phyloP scores from a whole-genome alignment of 2,888 invertebrate species.

The Acanthosepion lycidas region DNA sequence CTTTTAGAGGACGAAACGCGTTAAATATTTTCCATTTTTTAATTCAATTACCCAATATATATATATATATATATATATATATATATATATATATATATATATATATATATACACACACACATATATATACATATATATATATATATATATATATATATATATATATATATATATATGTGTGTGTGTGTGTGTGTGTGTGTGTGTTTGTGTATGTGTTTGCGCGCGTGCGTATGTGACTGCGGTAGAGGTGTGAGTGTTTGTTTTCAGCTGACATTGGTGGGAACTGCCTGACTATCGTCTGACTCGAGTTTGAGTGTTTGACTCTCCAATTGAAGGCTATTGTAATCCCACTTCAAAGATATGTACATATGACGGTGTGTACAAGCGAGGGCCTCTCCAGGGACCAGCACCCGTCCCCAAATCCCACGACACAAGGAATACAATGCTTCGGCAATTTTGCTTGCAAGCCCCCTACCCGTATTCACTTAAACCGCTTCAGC shows the following conservation, averaged over 20 bases:
- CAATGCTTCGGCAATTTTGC: background rate
- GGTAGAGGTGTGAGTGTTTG: background rate
- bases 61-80: background rate
- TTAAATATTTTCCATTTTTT: too few species aligned
- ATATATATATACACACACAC: background rate
- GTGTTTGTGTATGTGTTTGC: too few species aligned
- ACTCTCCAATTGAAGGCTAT: slow-evolving; percentile 18
- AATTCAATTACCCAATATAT: background rate
- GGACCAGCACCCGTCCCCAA: background rate
- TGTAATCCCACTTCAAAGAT: slow-evolving; percentile 33
- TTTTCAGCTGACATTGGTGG: background rate
- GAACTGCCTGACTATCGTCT: background rate
- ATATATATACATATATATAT: background rate
- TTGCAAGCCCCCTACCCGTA: background rate
- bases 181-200: too few species aligned
- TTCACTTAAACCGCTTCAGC: background rate
- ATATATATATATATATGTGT: background rate
- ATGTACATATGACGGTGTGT: background rate
- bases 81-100: background rate
- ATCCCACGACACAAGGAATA: background rate
- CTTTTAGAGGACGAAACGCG: too few species aligned
- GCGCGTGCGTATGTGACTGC: background rate
- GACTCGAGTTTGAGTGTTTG: slow-evolving; percentile 6
- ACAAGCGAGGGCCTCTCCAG: slow-evolving; percentile 21
- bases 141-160: background rate